Percentiles rank a stretch among this genome's conserved stretches.
Conservation (phyloP, 2,113 vertebrate species). For the Lamprologus speciosus region DNA sequence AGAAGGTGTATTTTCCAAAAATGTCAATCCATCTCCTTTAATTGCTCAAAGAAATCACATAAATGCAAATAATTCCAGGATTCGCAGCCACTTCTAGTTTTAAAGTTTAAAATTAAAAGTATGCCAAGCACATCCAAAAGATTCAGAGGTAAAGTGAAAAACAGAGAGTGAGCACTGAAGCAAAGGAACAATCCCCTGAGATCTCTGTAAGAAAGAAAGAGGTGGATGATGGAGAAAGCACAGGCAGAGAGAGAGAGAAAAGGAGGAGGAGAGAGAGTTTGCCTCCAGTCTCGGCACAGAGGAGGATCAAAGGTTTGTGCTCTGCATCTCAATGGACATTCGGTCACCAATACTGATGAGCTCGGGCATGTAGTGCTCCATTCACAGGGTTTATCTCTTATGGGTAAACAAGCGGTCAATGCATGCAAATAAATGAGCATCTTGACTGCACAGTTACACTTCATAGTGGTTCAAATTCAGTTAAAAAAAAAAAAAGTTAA, state of each 20-base stretch:
- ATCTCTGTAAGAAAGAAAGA: constrained; percentile 37
- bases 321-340: constrained; percentile 69
- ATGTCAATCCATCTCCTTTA: background rate
- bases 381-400: constrained; percentile 44
- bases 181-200: constrained; percentile 50
- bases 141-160: constrained; percentile 40
- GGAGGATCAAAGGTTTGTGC: constrained; percentile 71
- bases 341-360: constrained; percentile 67
- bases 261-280: constrained; percentile 34
- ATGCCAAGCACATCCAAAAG: constrained; percentile 17
- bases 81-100: background rate
- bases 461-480: background rate
- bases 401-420: constrained; percentile 45
- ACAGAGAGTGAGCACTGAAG: constrained; percentile 35
- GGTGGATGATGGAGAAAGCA: constrained; percentile 50
- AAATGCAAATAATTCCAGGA: background rate
- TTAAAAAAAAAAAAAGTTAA: background rate
- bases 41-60: background rate
- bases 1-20: background rate
- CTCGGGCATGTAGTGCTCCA: constrained; percentile 44
- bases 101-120: background rate
- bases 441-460: background rate
- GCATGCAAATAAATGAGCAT: constrained; percentile 7
- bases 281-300: constrained; percentile 60
- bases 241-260: background rate